These are phyloP conservation scores for Emydoidea blandingii DNA, from an alignment of 2,797 vertebrate species.

Conservation along the genomic window DNA sequence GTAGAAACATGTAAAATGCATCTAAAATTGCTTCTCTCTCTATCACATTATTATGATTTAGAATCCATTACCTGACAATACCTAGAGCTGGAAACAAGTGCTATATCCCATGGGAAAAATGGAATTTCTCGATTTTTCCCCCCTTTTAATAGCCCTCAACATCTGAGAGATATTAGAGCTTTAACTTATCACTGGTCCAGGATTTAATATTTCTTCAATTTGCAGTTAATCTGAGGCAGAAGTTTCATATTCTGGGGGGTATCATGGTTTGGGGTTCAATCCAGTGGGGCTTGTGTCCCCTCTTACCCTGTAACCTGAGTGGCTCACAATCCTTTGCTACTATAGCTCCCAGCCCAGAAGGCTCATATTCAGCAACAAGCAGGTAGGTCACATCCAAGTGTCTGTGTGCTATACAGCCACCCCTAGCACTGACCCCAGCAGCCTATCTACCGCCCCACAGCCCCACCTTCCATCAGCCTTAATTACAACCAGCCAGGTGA, in stretches of 20 bases:
- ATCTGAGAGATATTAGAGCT: fast-evolving
- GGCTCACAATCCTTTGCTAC: too few species aligned
- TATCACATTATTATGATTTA: neutral
- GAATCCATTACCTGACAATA: neutral
- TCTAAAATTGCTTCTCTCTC: neutral
- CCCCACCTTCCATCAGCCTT: too few species aligned
- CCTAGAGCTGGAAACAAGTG: neutral
- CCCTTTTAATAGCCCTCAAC: neutral
- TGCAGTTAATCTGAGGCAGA: neutral
- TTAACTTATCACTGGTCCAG: neutral
- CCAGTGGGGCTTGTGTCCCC: too few species aligned
- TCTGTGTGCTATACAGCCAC: too few species aligned
- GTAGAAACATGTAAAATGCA: neutral
- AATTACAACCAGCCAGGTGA: too few species aligned
- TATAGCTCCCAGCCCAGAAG: too few species aligned
- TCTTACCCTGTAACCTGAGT: too few species aligned
- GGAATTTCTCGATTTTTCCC: neutral
- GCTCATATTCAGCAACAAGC: too few species aligned
- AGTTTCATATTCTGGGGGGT: neutral
- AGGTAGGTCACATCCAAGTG: too few species aligned
- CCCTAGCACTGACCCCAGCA: too few species aligned
- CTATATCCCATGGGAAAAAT: neutral
- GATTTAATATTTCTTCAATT: neutral
- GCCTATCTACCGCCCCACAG: too few species aligned
- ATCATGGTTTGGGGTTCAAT: too few species aligned